phyloP scores from a whole-genome alignment of 2,797 vertebrate genomes.

The Xenops minutus region DNA sequence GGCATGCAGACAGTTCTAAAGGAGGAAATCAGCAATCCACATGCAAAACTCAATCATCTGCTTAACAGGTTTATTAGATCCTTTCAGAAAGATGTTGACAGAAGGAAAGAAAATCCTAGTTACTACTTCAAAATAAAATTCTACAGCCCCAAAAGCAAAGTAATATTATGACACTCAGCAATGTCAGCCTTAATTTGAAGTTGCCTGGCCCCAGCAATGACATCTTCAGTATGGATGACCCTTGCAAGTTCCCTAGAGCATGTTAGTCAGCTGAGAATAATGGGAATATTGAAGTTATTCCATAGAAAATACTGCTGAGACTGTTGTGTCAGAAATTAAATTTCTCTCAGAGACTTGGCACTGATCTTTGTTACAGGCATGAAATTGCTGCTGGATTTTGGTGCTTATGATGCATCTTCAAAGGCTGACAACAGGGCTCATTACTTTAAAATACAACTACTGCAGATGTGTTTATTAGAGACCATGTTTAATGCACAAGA shows the following conservation, averaged over 20 bases:
- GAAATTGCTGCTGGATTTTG: not conserved
- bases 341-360: not conserved
- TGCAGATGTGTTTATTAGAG: not conserved
- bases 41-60: conserved; percentile 17
- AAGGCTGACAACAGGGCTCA: not conserved
- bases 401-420: not conserved
- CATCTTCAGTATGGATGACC: not conserved
- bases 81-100: conserved; percentile 21
- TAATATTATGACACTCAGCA: not conserved
- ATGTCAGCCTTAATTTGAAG: not conserved
- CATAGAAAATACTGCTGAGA: not conserved
- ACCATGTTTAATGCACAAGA: not conserved
- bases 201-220: not conserved
- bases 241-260: not conserved
- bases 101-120: not conserved
- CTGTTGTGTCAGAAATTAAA: not conserved
- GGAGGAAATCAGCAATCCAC: conserved; percentile 4
- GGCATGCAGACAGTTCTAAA: conserved; percentile 15
- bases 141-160: not conserved
- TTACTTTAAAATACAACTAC: not conserved
- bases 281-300: not conserved
- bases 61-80: conserved; percentile 42
- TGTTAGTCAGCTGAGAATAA: not conserved
- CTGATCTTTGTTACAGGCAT: not conserved
- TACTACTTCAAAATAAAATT: conserved; percentile 17